A percentile compares a stretch with the other conserved stretches of the same genome.
These are phyloP conservation scores for Neomorphus geoffroyi DNA, from an alignment of 2,797 vertebrate species.

Conservation along the genomic window DNA sequence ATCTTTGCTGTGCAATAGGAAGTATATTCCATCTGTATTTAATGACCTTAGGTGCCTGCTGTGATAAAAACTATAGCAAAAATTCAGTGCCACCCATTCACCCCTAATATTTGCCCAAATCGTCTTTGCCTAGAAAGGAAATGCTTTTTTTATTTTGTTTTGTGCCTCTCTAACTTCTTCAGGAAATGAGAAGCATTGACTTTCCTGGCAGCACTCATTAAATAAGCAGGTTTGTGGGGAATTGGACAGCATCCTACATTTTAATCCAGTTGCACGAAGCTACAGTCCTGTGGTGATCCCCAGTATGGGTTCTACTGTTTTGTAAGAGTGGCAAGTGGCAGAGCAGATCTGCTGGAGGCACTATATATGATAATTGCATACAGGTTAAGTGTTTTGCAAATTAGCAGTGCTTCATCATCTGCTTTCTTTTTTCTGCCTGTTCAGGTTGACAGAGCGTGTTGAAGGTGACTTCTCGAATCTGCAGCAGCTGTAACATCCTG, in stretches of 20 bases:
- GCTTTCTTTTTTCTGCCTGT: neutral
- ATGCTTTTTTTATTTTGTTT: neutral
- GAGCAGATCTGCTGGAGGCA: constrained; percentile 9
- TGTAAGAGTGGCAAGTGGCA: neutral
- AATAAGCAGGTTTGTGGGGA: constrained; percentile 34
- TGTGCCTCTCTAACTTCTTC: neutral
- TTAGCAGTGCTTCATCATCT: constrained; percentile 40
- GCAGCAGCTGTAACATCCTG: neutral
- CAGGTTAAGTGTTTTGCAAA: constrained; percentile 65
- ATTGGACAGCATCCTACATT: constrained; percentile 44
- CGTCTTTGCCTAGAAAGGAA: neutral
- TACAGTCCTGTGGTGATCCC: neutral
- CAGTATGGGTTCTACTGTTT: constrained; percentile 14
- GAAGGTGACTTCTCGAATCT: constrained; percentile 50
- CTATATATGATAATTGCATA: constrained; percentile 41
- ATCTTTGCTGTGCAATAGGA: neutral
- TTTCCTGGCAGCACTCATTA: constrained; percentile 17
- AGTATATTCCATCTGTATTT: neutral
- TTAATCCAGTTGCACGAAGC: constrained; percentile 42
- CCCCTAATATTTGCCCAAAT: constrained; percentile 6
- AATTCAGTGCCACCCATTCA: neutral
- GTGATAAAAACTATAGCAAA: neutral
- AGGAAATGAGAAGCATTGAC: neutral
- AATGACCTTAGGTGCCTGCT: neutral
- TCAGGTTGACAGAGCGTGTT: neutral